Evolutionary conservation across 2,797 vertebrate species (phyloP).

Genomic region (Morelia viridis): DNA sequence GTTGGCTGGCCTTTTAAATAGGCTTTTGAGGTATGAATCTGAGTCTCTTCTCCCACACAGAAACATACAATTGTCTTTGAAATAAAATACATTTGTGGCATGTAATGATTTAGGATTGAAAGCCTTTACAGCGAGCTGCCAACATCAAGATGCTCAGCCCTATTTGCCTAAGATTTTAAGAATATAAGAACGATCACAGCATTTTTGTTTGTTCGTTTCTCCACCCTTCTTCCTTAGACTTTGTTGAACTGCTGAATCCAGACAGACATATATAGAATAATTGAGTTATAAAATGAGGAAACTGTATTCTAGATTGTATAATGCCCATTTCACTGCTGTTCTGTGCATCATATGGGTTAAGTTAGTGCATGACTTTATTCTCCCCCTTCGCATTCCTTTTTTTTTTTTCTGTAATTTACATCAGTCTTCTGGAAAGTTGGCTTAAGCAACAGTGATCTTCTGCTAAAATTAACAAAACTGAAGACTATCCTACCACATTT

Average conservation of each 20-base stretch:
- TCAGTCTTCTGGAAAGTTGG: conserved; percentile 75
- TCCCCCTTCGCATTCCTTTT: conserved; percentile 25
- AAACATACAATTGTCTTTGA: conserved; percentile 30
- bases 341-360: conserved; percentile 67
- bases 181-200: conserved; percentile 48
- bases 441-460: conserved; percentile 65
- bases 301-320: conserved; percentile 33
- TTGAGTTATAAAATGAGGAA: conserved; percentile 29
- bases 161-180: conserved; percentile 41
- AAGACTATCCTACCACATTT: conserved; percentile 76
- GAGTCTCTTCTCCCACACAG: conserved; percentile 32
- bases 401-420: conserved; percentile 72
- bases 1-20: conserved; percentile 51
- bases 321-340: conserved; percentile 35
- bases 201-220: not conserved
- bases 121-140: conserved; percentile 44
- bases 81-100: conserved; percentile 49
- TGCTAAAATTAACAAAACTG: conserved; percentile 72
- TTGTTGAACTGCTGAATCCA: conserved; percentile 46
- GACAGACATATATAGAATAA: conserved; percentile 29
- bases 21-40: conserved; percentile 42
- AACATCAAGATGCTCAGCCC: conserved; percentile 41
- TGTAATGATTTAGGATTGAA: conserved; percentile 47
- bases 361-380: conserved; percentile 54
- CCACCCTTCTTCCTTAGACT: not conserved